Percentiles rank a stretch among this genome's conserved stretches.
Conservation (phyloP, 2,888 invertebrate species). For the Xylota segnis region DNA sequence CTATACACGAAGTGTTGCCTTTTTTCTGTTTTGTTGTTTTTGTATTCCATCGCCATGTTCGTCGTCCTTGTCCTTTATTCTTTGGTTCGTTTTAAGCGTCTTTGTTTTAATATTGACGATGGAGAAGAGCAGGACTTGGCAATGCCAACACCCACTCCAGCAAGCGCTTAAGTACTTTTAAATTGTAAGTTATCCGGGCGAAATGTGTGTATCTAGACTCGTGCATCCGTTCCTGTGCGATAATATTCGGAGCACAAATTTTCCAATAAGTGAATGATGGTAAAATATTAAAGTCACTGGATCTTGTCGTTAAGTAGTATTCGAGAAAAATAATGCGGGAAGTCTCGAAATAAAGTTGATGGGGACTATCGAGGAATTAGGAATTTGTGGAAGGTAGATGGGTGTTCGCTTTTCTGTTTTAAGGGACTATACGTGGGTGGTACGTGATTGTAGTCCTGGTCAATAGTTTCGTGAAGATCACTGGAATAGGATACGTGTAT, state of each 20-base stretch:
- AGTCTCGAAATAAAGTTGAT: constrained; percentile 1
- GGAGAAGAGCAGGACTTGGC: constrained; percentile 30
- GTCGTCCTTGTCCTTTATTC: constrained; percentile 7
- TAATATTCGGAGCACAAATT: constrained; percentile 62
- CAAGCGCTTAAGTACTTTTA: constrained; percentile 71
- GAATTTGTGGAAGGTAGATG: constrained; percentile 5
- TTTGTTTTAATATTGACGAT: constrained; percentile 64
- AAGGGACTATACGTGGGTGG: background rate
- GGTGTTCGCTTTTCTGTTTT: background rate
- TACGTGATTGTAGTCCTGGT: background rate
- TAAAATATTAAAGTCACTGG: constrained; percentile 72
- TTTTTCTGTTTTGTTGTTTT: constrained; percentile 18
- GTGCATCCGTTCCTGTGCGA: constrained; percentile 24
- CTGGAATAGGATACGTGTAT: background rate
- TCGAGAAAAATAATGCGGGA: constrained; percentile 20
- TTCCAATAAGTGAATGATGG: constrained; percentile 75
- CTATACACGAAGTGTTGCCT: constrained; percentile 47
- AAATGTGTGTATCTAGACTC: constrained; percentile 52
- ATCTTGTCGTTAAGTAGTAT: constrained; percentile 47
- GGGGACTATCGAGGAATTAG: background rate
- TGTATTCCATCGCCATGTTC: background rate
- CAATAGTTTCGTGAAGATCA: background rate
- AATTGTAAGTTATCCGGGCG: constrained; percentile 72
- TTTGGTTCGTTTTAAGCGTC: constrained; percentile 34
- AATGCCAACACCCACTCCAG: constrained; percentile 47